Evolutionary conservation across 2,113 vertebrate species (phyloP).

Genomic region (Hemibagrus wyckioides): DNA sequence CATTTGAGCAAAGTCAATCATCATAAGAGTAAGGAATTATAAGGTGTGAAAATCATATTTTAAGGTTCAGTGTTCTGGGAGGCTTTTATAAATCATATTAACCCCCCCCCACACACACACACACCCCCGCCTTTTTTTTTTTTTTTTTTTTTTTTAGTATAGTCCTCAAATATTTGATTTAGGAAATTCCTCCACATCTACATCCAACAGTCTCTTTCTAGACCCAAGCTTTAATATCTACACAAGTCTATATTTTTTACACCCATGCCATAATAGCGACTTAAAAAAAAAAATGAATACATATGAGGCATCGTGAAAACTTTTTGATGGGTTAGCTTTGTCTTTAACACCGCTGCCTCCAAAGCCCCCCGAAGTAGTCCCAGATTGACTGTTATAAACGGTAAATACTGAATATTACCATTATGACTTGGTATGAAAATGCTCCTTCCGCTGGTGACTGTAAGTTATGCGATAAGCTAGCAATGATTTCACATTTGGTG

Average conservation of each 20-base stretch:
- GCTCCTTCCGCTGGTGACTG: slow-evolving; percentile 52
- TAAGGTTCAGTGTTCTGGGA: slow-evolving; percentile 70
- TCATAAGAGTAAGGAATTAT: slow-evolving; percentile 70
- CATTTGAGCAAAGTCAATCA: slow-evolving; percentile 66
- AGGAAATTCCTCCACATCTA: slow-evolving; percentile 28
- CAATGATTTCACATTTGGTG: slow-evolving; percentile 52
- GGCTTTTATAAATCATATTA: slow-evolving; percentile 60
- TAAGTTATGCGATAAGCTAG: slow-evolving; percentile 55
- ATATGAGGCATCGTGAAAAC: slow-evolving; percentile 25
- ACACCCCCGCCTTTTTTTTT: slow-evolving; percentile 8
- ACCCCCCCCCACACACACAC: slow-evolving; percentile 28
- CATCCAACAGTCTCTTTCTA: slow-evolving; percentile 7
- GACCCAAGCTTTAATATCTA: slow-evolving; percentile 4
- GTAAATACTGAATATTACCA: slow-evolving; percentile 42
- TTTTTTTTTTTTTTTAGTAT: slow-evolving; percentile 43
- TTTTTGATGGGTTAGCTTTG: slow-evolving; percentile 45
- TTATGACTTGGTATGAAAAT: slow-evolving; percentile 54
- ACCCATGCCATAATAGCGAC: slow-evolving; percentile 25
- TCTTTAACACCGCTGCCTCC: slow-evolving; percentile 42
- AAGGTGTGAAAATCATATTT: slow-evolving; percentile 76
- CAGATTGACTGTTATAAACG: slow-evolving; percentile 47
- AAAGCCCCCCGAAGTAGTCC: slow-evolving; percentile 39
- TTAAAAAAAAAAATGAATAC: slow-evolving; percentile 38
- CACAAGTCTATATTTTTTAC: slow-evolving; percentile 21
- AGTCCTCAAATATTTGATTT: slow-evolving; percentile 53